Evolutionary conservation across 2,113 vertebrate species (phyloP).

Genomic region (Phrynosoma platyrhinos): DNA sequence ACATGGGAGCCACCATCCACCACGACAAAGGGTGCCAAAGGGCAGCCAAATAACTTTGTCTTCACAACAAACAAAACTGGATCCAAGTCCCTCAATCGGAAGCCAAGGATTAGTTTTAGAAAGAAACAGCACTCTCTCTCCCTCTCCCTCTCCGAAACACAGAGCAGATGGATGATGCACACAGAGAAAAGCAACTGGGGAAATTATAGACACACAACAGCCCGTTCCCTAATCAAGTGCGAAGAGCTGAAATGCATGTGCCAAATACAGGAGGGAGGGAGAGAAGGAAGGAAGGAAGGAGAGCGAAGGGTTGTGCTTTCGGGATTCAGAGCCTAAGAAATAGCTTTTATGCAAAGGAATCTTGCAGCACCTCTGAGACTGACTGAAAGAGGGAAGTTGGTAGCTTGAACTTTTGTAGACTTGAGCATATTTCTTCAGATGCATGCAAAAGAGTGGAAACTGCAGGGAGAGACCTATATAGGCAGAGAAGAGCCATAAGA

Average conservation of each 20-base stretch:
- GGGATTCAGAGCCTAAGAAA: too few species aligned
- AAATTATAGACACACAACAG: not conserved
- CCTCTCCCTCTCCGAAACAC: not conserved
- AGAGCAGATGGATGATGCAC: slow-evolving; percentile 1
- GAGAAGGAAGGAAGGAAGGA: not conserved
- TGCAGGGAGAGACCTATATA: too few species aligned
- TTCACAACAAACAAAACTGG: not conserved
- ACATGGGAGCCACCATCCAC: too few species aligned
- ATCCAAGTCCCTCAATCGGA: not conserved
- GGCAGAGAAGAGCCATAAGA: too few species aligned
- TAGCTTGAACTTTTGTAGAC: too few species aligned
- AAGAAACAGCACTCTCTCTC: not conserved
- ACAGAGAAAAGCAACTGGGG: not conserved
- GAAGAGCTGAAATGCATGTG: not conserved
- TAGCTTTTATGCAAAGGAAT: too few species aligned
- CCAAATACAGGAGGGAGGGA: not conserved
- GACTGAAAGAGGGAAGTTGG: too few species aligned
- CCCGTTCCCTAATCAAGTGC: not conserved
- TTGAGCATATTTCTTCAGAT: too few species aligned
- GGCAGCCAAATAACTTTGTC: not conserved
- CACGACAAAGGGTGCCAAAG: not conserved
- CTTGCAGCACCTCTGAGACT: too few species aligned
- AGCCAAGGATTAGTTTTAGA: not conserved
- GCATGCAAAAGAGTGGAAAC: too few species aligned
- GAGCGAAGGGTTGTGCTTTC: not conserved